Evolutionary conservation across 2,888 invertebrate species (phyloP).

Genomic region (Orthonychiurus folsomi): DNA sequence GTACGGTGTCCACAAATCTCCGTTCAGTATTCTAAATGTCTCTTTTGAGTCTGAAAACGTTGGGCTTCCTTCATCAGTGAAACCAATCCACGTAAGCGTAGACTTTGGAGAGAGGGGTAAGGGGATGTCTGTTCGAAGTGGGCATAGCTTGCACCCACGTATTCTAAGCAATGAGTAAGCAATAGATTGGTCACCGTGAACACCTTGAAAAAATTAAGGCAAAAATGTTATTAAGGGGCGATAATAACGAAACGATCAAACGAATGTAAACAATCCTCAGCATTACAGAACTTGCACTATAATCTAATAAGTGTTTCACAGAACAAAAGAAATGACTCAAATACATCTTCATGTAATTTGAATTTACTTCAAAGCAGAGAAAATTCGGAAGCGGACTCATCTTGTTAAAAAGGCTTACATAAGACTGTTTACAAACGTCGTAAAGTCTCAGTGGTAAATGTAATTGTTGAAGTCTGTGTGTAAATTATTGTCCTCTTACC

Average conservation of each 20-base stretch:
- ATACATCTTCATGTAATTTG: too few relatives aligned
- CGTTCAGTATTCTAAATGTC: slow-evolving; percentile 59
- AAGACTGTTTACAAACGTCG: too few relatives aligned
- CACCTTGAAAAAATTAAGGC: slow-evolving; percentile 38
- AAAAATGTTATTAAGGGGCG: slow-evolving; percentile 9
- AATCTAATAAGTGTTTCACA: too few relatives aligned
- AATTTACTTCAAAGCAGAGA: too few relatives aligned
- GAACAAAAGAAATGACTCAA: too few relatives aligned
- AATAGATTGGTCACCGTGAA: slow-evolving; percentile 42
- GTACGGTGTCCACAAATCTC: slow-evolving; percentile 70
- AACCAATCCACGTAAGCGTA: slow-evolving; percentile 66
- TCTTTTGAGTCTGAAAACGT: slow-evolving; percentile 68
- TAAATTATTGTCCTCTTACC: slow-evolving; percentile 40
- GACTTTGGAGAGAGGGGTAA: slow-evolving; percentile 60
- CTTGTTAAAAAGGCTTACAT: too few relatives aligned
- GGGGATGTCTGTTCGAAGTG: slow-evolving; percentile 54
- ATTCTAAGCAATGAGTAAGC: slow-evolving; percentile 30
- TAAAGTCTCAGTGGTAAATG: too few relatives aligned
- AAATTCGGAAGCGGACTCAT: too few relatives aligned
- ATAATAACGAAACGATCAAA: slow-evolving; percentile 13
- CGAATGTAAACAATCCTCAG: not conserved
- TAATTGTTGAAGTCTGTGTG: too few relatives aligned
- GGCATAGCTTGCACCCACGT: slow-evolving; percentile 45
- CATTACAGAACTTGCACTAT: too few relatives aligned
- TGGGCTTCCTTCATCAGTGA: slow-evolving; percentile 72